Evolutionary conservation across 2,888 invertebrate species (phyloP).

Genomic region (Halictus ligatus): DNA sequence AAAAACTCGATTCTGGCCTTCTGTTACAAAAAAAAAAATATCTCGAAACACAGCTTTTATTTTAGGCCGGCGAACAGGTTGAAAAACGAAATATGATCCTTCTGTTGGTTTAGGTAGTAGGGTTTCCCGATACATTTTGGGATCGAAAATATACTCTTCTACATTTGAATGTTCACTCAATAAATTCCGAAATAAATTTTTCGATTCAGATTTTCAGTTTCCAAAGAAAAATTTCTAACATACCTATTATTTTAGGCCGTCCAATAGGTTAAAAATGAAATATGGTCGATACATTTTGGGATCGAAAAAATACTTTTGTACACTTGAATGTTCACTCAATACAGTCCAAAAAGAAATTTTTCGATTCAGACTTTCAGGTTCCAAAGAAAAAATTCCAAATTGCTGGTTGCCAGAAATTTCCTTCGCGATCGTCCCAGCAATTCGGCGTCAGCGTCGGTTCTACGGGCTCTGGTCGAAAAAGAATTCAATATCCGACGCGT

Average conservation of each 20-base stretch:
- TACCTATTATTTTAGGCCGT: no score
- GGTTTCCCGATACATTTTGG: no score
- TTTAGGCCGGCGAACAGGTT: neutral
- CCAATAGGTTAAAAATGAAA: no score
- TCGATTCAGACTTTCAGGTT: neutral
- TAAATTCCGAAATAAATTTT: no score
- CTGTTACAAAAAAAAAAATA: neutral
- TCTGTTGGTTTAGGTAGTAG: no score
- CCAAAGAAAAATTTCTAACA: no score
- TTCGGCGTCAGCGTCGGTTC: neutral
- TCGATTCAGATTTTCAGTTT: no score
- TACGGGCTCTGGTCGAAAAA: slow-evolving; percentile 6
- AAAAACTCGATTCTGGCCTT: neutral
- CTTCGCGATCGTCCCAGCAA: neutral
- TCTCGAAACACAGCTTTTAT: neutral
- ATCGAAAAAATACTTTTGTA: neutral
- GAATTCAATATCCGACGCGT: slow-evolving; percentile 37
- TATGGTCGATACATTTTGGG: no score
- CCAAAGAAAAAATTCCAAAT: neutral
- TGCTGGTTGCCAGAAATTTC: neutral
- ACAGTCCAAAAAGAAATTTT: neutral
- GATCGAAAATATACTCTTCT: no score
- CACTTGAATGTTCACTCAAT: neutral
- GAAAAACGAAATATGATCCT: no score
- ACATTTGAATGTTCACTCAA: no score